A percentile compares a stretch with the other conserved stretches of the same genome.
phyloP scores from a whole-genome alignment of 2,888 invertebrate species.

The Sminthurides aquaticus region DNA sequence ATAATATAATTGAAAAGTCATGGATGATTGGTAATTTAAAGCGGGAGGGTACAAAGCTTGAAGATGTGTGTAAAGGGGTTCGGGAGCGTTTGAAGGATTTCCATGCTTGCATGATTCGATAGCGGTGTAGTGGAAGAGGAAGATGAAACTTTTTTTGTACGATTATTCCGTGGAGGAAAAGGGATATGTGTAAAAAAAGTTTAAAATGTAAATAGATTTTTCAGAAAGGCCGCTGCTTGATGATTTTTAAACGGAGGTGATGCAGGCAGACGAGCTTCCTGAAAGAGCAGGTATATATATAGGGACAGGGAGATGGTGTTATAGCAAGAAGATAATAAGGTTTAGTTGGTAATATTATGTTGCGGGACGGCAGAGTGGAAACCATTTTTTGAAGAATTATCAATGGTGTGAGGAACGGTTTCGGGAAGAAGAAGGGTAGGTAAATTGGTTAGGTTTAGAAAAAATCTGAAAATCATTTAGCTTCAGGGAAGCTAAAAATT shows the following conservation, averaged over 20 bases:
- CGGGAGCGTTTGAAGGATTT: slow-evolving; percentile 25
- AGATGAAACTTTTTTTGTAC: no score
- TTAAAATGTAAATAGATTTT: slow-evolving; percentile 23
- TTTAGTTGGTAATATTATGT: no score
- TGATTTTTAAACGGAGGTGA: background rate
- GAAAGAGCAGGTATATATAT: background rate
- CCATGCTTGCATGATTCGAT: slow-evolving; percentile 31
- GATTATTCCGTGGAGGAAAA: slow-evolving; percentile 2
- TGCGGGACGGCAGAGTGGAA: no score
- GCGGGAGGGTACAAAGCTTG: slow-evolving; percentile 23
- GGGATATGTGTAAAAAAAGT: slow-evolving; percentile 1
- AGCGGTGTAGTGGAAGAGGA: background rate
- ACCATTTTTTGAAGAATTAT: background rate
- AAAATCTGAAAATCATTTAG: background rate
- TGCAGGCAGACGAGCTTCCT: background rate
- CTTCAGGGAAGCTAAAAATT: background rate
- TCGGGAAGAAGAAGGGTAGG: background rate
- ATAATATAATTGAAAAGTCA: slow-evolving; percentile 16
- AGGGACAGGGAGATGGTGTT: no score
- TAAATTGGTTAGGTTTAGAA: background rate
- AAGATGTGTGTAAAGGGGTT: slow-evolving; percentile 9
- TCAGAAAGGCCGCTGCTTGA: background rate
- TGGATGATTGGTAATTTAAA: slow-evolving; percentile 25
- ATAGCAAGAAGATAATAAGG: no score
- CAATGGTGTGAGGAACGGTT: background rate